Evolutionary conservation across 2,888 invertebrate genomes (phyloP).

Genomic region (Lycophotia porphyrea): DNA sequence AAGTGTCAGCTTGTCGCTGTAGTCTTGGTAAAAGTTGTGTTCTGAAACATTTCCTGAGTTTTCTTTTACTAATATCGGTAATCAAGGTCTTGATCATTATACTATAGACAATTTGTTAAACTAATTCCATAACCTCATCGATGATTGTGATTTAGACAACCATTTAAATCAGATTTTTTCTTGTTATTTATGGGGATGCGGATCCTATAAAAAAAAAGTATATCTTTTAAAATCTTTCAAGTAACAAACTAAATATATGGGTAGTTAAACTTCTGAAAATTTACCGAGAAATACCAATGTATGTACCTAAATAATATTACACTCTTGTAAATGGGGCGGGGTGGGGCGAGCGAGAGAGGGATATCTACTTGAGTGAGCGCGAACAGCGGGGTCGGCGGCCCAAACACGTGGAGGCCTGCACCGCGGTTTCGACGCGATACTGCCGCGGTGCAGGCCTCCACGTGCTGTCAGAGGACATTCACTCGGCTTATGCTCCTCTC

Average conservation of each 20-base stretch:
- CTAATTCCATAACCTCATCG: background rate
- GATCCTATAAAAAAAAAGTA: background rate
- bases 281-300: conserved; percentile 15
- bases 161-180: background rate
- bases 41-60: conserved; percentile 26
- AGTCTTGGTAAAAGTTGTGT: background rate
- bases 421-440: conserved; percentile 77
- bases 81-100: conserved; percentile 1
- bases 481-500: conserved; percentile 79
- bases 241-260: background rate
- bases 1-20: conserved; percentile 3
- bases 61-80: background rate
- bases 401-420: conserved; percentile 89
- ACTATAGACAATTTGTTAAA: background rate
- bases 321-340: conserved; percentile 63
- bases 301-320: conserved; percentile 9
- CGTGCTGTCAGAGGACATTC: conserved; percentile 84
- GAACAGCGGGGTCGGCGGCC: conserved; percentile 83
- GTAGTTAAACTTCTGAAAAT: conserved; percentile 6
- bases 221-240: background rate
- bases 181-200: background rate
- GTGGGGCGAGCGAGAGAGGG: conserved; percentile 73
- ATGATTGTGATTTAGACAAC: conserved; percentile 1
- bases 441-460: conserved; percentile 88
- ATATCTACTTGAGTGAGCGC: conserved; percentile 72